Evolutionary conservation across 1,140 invertebrate species (phyloP), one percentile per base, ranked within the genome.

Genomic region (Oreohelix idahoensis): DNA sequence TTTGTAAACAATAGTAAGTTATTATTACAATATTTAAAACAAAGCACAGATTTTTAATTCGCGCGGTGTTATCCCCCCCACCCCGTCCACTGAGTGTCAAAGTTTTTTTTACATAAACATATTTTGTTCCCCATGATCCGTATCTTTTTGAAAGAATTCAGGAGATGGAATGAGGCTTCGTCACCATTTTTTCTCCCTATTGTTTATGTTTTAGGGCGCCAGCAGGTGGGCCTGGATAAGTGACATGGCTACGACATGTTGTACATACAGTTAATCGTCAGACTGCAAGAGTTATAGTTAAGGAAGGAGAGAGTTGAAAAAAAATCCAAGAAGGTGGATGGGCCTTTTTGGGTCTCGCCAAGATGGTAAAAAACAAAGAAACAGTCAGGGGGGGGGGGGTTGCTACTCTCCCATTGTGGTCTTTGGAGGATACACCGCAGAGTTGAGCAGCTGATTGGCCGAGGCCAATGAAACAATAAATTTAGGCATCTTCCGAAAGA

Each of bases 231-330:
- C 90, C 93, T 99, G 66, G 97, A 98, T 91, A 96, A 97, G 91
- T 96, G 99, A 93, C 99, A 99, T 94, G 95, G 96, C 38, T 97
- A 96, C 92, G 96, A 97, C 86, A 97, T n/a, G n/a, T n/a, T n/a
- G 99, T 92, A 98, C n/a, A 99, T 91, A 93, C 95, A 79, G 97
- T 97, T 13, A n/a, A 96, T 99, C 87, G 95, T n/a, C n/a, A n/a
- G n/a, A n/a, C n/a, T n/a, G n/a, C n/a, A 95, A 89, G 95, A 95
- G 75, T 93, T 99, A 80, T 95, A 97, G 88, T 83, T 90, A 32
- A 96, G 95, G 42, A 95, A 98, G 93, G 96, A 97, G 63, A n/a
- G 97, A 99, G 91, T 92, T 99, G 36, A n/a, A n/a, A 92, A 90
- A n/a, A 92, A 92, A 83, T 89, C 91, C 69, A 92, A 91, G 83